Evolutionary conservation across 2,888 invertebrate genomes (phyloP), one percentile per base, ranked within the genome.

Genomic region (Epicampocera succincta): DNA sequence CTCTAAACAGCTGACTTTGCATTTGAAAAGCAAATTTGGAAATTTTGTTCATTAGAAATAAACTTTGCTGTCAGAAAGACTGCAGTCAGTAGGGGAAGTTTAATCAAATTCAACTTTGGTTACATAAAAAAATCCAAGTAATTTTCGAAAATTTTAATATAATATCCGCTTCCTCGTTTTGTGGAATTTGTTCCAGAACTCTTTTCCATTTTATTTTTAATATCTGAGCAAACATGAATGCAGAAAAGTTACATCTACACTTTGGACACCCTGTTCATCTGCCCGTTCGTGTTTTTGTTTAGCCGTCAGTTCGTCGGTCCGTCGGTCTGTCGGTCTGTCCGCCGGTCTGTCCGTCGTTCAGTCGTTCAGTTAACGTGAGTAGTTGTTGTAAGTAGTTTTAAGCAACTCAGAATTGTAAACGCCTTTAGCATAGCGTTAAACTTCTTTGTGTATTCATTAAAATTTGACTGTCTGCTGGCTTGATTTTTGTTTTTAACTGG

Each of bases 321-420:
- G 50, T 40, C 29, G n/a, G n/a, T n/a, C 66, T 58, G 54, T 74
- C 46, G 11, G 38, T 8, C 9, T 54, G 52, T 21, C 33, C 54
- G 5, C 25, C n/a, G n/a, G n/a, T n/a, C n/a, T n/a, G n/a, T n/a
- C n/a, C n/a, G n/a, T n/a, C n/a, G n/a, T n/a, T n/a, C n/a, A 13
- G 25, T 12, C 25, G 15, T 61, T 72, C 17, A 56, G 17, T 25
- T 48, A 58, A 65, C 46, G 56, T 65, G 54, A 54, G 56, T 56
- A 44, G 63, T 44, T 56, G 54, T 63, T 56, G 63, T 73, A 73
- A 46, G 56, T 65, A 56, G 56, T 75, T 66, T 75, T 46, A 48
- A 48, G 58, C 48, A 58, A 60, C 66, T 75, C 48, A 75, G 75
- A 75, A 75, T 66, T 75, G 56, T 66, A 58, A 56, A 66, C 74